phyloP scores from a whole-genome alignment of 2,113 vertebrate species.

The Coreoperca whiteheadi region DNA sequence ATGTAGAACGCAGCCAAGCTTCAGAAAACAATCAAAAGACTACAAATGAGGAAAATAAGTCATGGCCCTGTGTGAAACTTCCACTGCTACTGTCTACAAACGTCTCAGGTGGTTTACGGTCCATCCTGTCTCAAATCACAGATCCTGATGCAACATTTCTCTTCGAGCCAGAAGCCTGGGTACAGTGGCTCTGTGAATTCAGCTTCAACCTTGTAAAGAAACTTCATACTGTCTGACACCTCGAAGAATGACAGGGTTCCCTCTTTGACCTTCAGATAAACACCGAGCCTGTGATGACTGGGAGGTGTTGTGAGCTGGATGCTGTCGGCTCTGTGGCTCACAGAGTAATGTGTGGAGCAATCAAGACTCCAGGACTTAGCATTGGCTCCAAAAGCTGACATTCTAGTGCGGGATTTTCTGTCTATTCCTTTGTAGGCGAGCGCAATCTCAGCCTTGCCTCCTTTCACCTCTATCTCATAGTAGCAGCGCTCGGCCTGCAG shows the following conservation, averaged over 20 bases:
- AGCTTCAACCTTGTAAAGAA: constrained; percentile 58
- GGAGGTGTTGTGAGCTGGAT: constrained; percentile 38
- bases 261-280: constrained; percentile 65
- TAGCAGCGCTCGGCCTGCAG: constrained; percentile 68
- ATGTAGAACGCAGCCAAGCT: neutral
- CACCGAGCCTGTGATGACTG: constrained; percentile 50
- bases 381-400: constrained; percentile 68
- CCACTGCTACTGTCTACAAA: neutral
- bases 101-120: neutral
- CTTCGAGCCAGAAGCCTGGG: constrained; percentile 76
- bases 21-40: constrained; percentile 5
- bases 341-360: constrained; percentile 56
- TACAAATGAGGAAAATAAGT: neutral
- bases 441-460: constrained; percentile 68
- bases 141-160: constrained; percentile 64
- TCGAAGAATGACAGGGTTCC: constrained; percentile 74
- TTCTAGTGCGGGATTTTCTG: constrained; percentile 26
- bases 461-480: constrained; percentile 73
- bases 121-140: constrained; percentile 46
- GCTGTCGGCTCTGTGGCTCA: constrained; percentile 53
- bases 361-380: constrained; percentile 75
- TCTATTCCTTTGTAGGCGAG: constrained; percentile 68
- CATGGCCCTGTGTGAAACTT: neutral
- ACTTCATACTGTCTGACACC: constrained; percentile 64
- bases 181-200: constrained; percentile 72